A percentile compares a stretch with the other conserved stretches of the same genome.
phyloP scores from a whole-genome alignment of 2,113 vertebrate species.

The Nycticorax nycticorax region DNA sequence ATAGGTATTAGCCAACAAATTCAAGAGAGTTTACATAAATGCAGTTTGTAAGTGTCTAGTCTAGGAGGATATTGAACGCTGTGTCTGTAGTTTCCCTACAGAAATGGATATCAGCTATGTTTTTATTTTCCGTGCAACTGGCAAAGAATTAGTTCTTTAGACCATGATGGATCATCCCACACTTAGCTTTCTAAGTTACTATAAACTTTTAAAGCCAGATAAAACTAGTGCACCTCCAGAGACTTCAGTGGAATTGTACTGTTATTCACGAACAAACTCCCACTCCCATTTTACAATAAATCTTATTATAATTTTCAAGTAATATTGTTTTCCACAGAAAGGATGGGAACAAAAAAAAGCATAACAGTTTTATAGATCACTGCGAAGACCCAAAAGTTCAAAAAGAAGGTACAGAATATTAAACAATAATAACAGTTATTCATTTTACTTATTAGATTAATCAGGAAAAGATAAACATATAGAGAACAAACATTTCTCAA shows the following conservation, averaged over 20 bases:
- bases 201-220: neutral
- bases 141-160: neutral
- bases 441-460: neutral
- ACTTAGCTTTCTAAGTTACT: neutral
- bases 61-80: neutral
- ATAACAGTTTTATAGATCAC: neutral
- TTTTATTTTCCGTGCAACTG: neutral
- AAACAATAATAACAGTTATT: neutral
- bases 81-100: neutral
- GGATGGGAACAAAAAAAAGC: neutral
- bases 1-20: neutral
- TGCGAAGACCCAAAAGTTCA: neutral
- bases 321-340: neutral
- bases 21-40: conserved; percentile 27
- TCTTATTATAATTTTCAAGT: neutral
- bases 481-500: neutral
- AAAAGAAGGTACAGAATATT: neutral
- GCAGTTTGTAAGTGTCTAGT: neutral
- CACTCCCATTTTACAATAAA: neutral
- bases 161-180: neutral
- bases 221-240: neutral
- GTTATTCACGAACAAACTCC: neutral
- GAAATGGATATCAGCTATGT: neutral
- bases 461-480: neutral
- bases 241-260: neutral